Evolutionary conservation across 2,888 invertebrate species (phyloP).

Genomic region (Sphinx pinastri): DNA sequence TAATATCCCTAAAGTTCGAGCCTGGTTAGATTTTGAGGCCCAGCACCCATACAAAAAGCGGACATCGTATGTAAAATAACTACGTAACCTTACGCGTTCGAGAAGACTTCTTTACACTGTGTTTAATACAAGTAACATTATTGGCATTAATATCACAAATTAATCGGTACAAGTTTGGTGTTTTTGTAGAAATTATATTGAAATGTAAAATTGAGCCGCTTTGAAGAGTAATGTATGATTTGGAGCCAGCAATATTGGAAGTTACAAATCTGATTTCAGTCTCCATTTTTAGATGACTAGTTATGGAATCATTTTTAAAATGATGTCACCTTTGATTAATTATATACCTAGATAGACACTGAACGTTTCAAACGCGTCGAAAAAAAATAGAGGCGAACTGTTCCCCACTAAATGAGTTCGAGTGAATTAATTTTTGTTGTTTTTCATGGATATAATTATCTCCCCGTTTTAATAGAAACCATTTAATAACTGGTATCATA

Average conservation of each 20-base stretch:
- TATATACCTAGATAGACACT: too few relatives aligned
- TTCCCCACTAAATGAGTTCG: too few relatives aligned
- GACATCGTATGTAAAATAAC: conserved; percentile 74
- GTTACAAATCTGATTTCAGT: background rate
- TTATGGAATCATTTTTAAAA: background rate
- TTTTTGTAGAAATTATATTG: conserved; percentile 28
- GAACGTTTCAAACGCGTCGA: too few relatives aligned
- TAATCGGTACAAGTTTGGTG: conserved; percentile 58
- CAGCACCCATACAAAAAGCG: too few relatives aligned
- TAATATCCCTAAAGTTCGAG: too few relatives aligned
- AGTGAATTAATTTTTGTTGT: too few relatives aligned
- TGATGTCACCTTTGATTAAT: background rate
- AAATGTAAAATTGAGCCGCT: conserved; percentile 36
- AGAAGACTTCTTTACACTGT: conserved; percentile 59
- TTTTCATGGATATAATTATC: too few relatives aligned
- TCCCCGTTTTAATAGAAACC: too few relatives aligned
- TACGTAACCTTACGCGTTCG: conserved; percentile 63
- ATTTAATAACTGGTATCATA: too few relatives aligned
- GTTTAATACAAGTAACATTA: conserved; percentile 45
- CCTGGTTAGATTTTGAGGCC: too few relatives aligned
- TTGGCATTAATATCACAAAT: conserved; percentile 79
- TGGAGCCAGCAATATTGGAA: conserved; percentile 6
- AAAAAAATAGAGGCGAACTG: too few relatives aligned
- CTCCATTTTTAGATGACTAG: background rate
- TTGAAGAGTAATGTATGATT: conserved; percentile 26